Evolutionary conservation across 2,888 invertebrate species (phyloP).

Genomic region (Petrophora chlorosata): DNA sequence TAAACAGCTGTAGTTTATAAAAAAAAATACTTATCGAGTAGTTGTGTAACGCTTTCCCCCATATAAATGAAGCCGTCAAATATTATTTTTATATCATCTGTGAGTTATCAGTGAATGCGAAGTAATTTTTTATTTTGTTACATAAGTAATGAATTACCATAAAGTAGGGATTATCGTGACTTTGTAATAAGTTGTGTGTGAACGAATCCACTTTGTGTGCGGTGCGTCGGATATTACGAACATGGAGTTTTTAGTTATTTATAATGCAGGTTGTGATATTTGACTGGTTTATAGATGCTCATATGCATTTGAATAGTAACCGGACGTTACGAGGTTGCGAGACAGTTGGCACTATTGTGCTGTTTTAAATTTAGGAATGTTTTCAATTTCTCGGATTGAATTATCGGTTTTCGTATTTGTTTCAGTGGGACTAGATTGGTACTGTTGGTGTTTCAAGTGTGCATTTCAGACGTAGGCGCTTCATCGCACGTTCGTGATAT

Average conservation of each 20-base stretch:
- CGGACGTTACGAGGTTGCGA: not conserved
- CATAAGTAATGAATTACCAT: constrained; percentile 70
- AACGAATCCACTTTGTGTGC: constrained; percentile 36
- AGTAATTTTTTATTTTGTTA: constrained; percentile 52
- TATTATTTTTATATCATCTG: constrained; percentile 64
- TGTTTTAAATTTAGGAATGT: constrained; percentile 17
- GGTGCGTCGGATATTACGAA: constrained; percentile 45
- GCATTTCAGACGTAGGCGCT: constrained; percentile 20
- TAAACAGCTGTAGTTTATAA: constrained; percentile 61
- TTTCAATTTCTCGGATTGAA: not conserved
- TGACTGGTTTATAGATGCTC: constrained; percentile 37
- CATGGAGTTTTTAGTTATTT: constrained; percentile 30
- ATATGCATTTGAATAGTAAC: constrained; percentile 24
- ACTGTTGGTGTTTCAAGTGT: constrained; percentile 8
- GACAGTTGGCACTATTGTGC: constrained; percentile 17
- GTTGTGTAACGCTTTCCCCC: constrained; percentile 62
- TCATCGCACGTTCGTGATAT: constrained; percentile 28
- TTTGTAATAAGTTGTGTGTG: constrained; percentile 68
- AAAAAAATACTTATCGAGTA: constrained; percentile 58
- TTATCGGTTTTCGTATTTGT: not conserved
- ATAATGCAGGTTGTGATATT: constrained; percentile 54
- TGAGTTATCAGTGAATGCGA: constrained; percentile 63
- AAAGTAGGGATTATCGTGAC: constrained; percentile 65
- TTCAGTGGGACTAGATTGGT: constrained; percentile 2
- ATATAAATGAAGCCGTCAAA: constrained; percentile 62